These are phyloP conservation scores for Troides oblongomaculatus DNA, from an alignment of 2,888 invertebrate genomes.

Conservation along the genomic window DNA sequence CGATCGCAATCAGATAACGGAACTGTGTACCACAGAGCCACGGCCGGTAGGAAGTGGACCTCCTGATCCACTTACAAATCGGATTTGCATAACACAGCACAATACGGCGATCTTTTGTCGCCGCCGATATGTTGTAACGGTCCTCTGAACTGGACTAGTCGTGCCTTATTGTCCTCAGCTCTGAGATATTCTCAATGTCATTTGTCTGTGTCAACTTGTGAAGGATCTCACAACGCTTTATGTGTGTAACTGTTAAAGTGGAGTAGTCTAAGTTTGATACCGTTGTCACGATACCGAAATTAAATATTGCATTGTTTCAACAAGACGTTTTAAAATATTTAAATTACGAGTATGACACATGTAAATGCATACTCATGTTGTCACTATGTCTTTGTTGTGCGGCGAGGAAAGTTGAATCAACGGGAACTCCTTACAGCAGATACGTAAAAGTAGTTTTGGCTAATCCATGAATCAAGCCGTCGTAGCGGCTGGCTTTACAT, in stretches of 20 bases:
- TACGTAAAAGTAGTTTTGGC: constrained; percentile 15
- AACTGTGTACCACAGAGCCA: not conserved
- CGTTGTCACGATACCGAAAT: too few species aligned
- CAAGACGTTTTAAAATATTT: too few species aligned
- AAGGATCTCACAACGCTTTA: too few species aligned
- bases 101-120: not conserved
- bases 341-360: too few species aligned
- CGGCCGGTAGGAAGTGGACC: not conserved
- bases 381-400: too few species aligned
- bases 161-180: not conserved
- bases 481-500: constrained; percentile 7
- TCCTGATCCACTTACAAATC: constrained; percentile 2
- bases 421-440: constrained; percentile 9
- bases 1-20: constrained; percentile 2
- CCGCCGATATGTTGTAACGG: constrained; percentile 12
- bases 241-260: too few species aligned
- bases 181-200: not conserved
- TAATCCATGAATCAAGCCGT: constrained; percentile 19
- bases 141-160: not conserved
- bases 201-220: constrained; percentile 4
- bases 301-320: too few species aligned
- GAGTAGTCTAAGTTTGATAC: too few species aligned
- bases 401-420: constrained; percentile 19
- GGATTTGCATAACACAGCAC: constrained; percentile 20
- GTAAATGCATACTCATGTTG: too few species aligned